These are phyloP conservation scores for Chromoteleia sp. DNA, from an alignment of 2,888 invertebrate genomes.

Conservation along the genomic window DNA sequence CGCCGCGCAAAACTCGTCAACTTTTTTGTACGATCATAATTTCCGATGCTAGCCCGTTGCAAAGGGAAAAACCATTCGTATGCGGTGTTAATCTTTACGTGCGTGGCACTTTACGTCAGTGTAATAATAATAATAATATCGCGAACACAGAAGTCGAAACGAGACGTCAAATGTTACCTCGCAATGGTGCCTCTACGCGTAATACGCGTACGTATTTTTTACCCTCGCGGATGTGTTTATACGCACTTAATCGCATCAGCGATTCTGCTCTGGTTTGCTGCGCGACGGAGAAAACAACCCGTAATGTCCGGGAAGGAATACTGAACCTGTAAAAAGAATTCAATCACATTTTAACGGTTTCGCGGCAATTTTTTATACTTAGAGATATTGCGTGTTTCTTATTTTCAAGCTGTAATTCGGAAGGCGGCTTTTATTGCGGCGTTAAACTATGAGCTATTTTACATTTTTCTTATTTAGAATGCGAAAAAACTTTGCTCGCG, in stretches of 20 bases:
- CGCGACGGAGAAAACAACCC: conserved; percentile 26
- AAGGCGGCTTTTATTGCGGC: conserved; percentile 32
- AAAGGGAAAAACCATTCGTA: conserved; percentile 33
- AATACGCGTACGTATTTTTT: conserved; percentile 50
- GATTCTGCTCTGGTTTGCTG: conserved; percentile 35
- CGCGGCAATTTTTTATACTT: conserved; percentile 40
- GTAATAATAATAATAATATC: conserved; percentile 50
- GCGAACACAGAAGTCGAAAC: conserved; percentile 25
- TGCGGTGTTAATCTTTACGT: conserved; percentile 54
- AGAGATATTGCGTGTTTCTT: conserved; percentile 44
- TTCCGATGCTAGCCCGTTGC: conserved; percentile 43
- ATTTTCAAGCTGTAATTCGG: conserved; percentile 38
- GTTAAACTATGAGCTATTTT: conserved; percentile 34
- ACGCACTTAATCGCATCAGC: conserved; percentile 57
- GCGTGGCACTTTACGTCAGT: conserved; percentile 29
- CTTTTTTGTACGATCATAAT: conserved; percentile 59
- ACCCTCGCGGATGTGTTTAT: conserved; percentile 42
- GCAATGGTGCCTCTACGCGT: conserved; percentile 17
- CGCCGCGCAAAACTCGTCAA: conserved; percentile 40
- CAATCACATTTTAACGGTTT: conserved; percentile 51
- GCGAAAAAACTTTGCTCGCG: conserved; percentile 14
- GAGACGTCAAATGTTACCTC: conserved; percentile 50
- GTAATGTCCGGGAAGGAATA: conserved; percentile 29
- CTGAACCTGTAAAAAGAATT: conserved; percentile 42
- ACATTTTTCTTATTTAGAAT: conserved; percentile 34